Evolutionary conservation across 2,888 invertebrate species (phyloP).

Genomic region (Elmis aenea): DNA sequence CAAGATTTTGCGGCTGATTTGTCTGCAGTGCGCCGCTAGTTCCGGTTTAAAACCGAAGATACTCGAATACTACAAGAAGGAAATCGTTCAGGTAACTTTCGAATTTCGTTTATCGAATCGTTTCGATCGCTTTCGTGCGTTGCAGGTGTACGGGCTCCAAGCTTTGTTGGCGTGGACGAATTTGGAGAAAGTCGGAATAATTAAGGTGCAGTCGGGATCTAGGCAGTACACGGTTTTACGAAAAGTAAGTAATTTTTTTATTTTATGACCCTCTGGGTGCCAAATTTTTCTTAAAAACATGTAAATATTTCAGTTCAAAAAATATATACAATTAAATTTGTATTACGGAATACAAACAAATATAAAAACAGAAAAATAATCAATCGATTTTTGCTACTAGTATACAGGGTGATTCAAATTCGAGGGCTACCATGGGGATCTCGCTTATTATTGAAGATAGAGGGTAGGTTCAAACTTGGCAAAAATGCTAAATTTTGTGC

Average conservation of each 20-base stretch:
- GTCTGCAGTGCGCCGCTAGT: slow-evolving; percentile 87
- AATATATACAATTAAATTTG: not conserved
- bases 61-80: slow-evolving; percentile 60
- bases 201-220: slow-evolving; percentile 68
- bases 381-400: no score
- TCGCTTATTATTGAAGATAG: no score
- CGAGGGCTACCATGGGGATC: no score
- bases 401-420: no score
- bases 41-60: slow-evolving; percentile 91
- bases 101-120: slow-evolving; percentile 1
- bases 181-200: slow-evolving; percentile 79
- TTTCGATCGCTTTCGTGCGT: slow-evolving; percentile 6
- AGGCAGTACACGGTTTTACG: slow-evolving; percentile 71
- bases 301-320: not conserved
- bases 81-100: slow-evolving; percentile 50
- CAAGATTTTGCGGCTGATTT: slow-evolving; percentile 83
- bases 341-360: no score
- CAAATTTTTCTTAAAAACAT: not conserved
- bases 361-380: no score
- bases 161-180: slow-evolving; percentile 77
- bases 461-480: no score
- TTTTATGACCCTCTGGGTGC: not conserved
- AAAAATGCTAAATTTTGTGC: no score
- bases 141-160: slow-evolving; percentile 86
- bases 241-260: slow-evolving; percentile 50